A percentile compares a stretch with the other conserved stretches of the same genome.
These are phyloP conservation scores for Phalanger gymnotis DNA, from an alignment of 2,797 vertebrate species.

Conservation along the genomic window DNA sequence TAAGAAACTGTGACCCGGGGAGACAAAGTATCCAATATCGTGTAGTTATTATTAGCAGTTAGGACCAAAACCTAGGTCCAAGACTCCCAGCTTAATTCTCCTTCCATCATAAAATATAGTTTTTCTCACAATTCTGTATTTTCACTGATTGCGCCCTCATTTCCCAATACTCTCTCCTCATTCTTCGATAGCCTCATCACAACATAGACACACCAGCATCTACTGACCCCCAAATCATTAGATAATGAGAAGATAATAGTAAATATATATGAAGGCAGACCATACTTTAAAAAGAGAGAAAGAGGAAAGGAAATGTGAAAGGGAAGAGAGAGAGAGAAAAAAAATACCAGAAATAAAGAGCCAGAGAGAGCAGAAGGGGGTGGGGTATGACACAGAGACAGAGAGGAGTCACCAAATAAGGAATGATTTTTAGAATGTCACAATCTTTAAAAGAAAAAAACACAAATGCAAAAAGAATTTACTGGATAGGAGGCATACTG, in stretches of 20 bases:
- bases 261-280: background rate
- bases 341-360: background rate
- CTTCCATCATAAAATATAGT: background rate
- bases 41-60: background rate
- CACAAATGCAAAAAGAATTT: background rate
- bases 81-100: background rate
- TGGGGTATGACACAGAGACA: background rate
- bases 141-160: background rate
- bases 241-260: background rate
- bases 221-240: background rate
- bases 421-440: background rate
- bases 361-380: background rate
- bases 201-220: background rate
- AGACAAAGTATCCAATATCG: background rate
- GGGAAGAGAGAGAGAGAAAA: background rate
- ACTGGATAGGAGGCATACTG: background rate
- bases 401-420: background rate
- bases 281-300: background rate
- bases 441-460: background rate
- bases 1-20: background rate
- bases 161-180: background rate
- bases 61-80: background rate
- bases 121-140: background rate
- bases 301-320: background rate
- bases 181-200: background rate